Percentiles rank a stretch among this genome's conserved stretches.
Conservation (phyloP, 2,113 vertebrate genomes). For the Stictonetta naevosa region DNA sequence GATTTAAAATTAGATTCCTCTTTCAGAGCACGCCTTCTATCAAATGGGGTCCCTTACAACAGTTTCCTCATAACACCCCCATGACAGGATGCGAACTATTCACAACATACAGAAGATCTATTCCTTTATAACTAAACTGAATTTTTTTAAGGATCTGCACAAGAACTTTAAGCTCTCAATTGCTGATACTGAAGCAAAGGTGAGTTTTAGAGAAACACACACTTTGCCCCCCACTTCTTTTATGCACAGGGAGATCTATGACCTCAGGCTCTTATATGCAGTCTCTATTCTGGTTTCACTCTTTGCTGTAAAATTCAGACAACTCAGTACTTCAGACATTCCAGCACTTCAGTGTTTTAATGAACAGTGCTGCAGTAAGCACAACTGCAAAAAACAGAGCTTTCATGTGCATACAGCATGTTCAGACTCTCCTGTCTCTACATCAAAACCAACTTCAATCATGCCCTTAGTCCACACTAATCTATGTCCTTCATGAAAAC, state of each 20-base stretch:
- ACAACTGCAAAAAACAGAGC: constrained; percentile 5
- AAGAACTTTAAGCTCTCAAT: not conserved
- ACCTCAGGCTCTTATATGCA: not conserved
- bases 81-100: not conserved
- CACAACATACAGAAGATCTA: not conserved
- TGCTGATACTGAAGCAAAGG: not conserved
- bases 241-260: not conserved
- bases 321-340: not conserved
- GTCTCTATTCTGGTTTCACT: not conserved
- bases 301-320: constrained; percentile 5
- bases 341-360: not conserved
- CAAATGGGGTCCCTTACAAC: not conserved
- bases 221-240: not conserved
- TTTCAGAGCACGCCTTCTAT: not conserved
- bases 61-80: not conserved
- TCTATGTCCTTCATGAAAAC: constrained; percentile 10
- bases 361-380: constrained; percentile 37
- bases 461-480: constrained; percentile 29
- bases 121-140: not conserved
- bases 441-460: constrained; percentile 37
- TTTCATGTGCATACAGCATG: not conserved
- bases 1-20: not conserved
- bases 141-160: not conserved
- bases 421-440: constrained; percentile 7
- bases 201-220: not conserved